Evolutionary conservation across 2,888 invertebrate genomes (phyloP), one percentile per base, ranked within the genome.

Genomic region (Meandrusa payeni): DNA sequence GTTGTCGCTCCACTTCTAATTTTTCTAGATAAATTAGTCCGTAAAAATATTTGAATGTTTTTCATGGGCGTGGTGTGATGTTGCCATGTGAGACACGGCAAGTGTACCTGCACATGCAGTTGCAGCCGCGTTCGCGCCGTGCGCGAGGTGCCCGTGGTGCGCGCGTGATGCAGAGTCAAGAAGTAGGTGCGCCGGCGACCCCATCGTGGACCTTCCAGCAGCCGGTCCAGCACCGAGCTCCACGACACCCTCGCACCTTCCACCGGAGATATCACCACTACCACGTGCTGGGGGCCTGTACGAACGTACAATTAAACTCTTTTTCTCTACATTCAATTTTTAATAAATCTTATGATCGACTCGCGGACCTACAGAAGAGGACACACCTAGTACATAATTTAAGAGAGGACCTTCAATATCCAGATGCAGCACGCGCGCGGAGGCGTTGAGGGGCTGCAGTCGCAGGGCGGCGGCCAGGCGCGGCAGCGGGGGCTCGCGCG

Each of bases 241-340:
- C 47, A 74, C 2, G 76, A 74, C 47, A 91, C 83, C 51, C 70
- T 71, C 51, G 53, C 89, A 45, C 89, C 90, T 42, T 67, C 59
- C 23, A 80, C 76, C 2, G 93, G 92, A 0, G 92, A 90, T 40
- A 94, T 65, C 66, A 92, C 89, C 47, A 93, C 51, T 60, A 73
- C 77, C 12, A 47, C 51, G 66, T 73, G 77, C 48, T 50, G 44
- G 15, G 69, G 59, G 3, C 61, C 67, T 46, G 50, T 15, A 5
- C 40, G 6, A 6, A 4, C 15, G 4, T 4, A 15, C 15, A 4
- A n/a, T n/a, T n/a, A n/a, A n/a, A n/a, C n/a, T n/a, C n/a, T n/a
- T n/a, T n/a, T n/a, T n/a, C n/a, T n/a, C n/a, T n/a, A n/a, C n/a
- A n/a, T n/a, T n/a, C n/a, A n/a, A n/a, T n/a, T n/a, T n/a, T n/a